Conservation (phyloP, 2,113 vertebrate species). For the Parus major region DNA sequence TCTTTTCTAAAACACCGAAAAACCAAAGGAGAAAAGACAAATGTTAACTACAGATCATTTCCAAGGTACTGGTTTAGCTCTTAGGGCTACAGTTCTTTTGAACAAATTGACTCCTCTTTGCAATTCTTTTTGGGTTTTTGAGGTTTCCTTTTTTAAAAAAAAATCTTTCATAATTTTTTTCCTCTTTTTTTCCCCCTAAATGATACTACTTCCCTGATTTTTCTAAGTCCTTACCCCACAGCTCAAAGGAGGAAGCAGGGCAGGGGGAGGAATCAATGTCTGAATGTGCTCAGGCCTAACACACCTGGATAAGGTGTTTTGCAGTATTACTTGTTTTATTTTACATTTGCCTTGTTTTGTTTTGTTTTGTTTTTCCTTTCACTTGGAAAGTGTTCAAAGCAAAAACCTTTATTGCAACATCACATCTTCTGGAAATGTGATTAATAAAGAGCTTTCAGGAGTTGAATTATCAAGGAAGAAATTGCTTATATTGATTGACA, state of each 20-base stretch:
- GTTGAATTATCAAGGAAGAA: slow-evolving; percentile 1
- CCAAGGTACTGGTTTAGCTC: background rate
- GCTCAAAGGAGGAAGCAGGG: background rate
- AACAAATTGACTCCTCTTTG: background rate
- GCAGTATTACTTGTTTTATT: background rate
- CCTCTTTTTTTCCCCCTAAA: background rate
- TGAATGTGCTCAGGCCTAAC: background rate
- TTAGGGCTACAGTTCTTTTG: background rate
- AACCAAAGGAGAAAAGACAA: background rate
- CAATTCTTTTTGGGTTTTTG: background rate
- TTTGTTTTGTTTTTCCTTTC: background rate
- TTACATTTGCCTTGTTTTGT: background rate
- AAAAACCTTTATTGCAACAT: background rate
- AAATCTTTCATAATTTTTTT: no score
- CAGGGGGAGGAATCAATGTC: background rate
- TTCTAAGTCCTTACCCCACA: background rate
- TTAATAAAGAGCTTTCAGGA: background rate
- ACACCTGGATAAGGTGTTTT: background rate
- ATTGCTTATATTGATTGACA: background rate
- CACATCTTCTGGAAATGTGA: background rate
- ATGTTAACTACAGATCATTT: background rate
- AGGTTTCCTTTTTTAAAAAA: background rate
- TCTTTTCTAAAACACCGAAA: background rate
- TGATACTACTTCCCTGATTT: background rate
- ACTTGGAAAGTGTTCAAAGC: background rate